Evolutionary conservation across 2,113 vertebrate genomes (phyloP), one percentile per base, ranked within the genome.

Genomic region (Plestiodon gilberti): DNA sequence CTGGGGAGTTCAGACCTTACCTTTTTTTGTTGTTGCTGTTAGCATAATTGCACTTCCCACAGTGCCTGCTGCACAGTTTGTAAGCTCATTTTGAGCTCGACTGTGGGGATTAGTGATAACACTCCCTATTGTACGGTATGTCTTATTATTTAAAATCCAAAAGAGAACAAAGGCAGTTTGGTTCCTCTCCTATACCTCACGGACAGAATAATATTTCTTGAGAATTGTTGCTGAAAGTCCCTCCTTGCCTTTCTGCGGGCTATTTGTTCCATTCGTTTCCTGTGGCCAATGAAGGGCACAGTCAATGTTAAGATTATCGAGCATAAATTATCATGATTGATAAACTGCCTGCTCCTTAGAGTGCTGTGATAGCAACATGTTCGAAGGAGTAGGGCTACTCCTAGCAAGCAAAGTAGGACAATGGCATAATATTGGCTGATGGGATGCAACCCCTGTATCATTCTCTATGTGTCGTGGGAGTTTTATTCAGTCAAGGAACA

Each of bases 101-200:
- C 95, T 85, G 91, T 92, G 91, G 93, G 96, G 94, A 96, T 91
- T 93, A 92, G 93, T 82, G 89, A 93, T 90, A 93, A 94, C 83
- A 1, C 92, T 92, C 90, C 93, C 90, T 96, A 89, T 93, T 95
- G 94, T 95, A 86, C n/a, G 30, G 69, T 92, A 90, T 52, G 90
- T 95, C 93, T 89, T 92, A 92, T 94, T 95, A 95, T 95, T 96
- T 95, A 96, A 96, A 96, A 94, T 70, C 92, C 91, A 91, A 93
- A 92, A 65, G 91, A 91, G 93, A 90, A 96, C 95, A 96, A 93
- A 95, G 73, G 90, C 92, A 94, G 88, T 92, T 93, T 92, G 93
- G 87, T 93, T 87, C 86, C 83, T 81, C 17, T 76, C 89, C 91
- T 82, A 85, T 0, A 2, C 80, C 62, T 48, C 18, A 13, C 0